Evolutionary conservation across 2,888 invertebrate genomes (phyloP).

Genomic region (Hyppa rectilinea): DNA sequence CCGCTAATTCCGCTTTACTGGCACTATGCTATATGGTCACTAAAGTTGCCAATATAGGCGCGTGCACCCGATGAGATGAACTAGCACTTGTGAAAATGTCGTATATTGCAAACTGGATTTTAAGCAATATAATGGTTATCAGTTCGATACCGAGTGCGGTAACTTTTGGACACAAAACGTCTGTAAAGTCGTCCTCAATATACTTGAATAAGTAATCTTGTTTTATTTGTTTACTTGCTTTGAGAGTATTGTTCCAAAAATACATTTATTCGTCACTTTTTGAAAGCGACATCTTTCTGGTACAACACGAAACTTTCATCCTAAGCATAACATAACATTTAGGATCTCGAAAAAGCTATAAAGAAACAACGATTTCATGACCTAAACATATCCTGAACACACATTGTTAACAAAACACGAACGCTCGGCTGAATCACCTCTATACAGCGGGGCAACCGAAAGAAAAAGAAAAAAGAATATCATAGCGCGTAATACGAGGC

Average conservation of each 20-base stretch:
- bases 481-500: slow-evolving; percentile 47
- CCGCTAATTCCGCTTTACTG: slow-evolving; percentile 56
- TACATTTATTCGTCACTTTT: background rate
- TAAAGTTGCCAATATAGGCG: slow-evolving; percentile 53
- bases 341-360: background rate
- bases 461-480: slow-evolving; percentile 41
- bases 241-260: background rate
- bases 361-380: slow-evolving; percentile 24
- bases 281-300: background rate
- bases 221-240: background rate
- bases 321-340: slow-evolving; percentile 1
- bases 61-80: slow-evolving; percentile 44
- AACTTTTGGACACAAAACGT: slow-evolving; percentile 7
- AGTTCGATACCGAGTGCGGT: slow-evolving; percentile 9
- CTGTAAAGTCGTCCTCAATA: background rate
- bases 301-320: background rate
- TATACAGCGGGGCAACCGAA: slow-evolving; percentile 21
- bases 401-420: slow-evolving; percentile 54
- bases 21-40: slow-evolving; percentile 54
- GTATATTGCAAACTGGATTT: slow-evolving; percentile 2
- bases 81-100: slow-evolving; percentile 44
- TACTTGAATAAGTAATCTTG: background rate
- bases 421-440: slow-evolving; percentile 34
- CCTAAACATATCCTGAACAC: slow-evolving; percentile 42
- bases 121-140: slow-evolving; percentile 1